A percentile compares a stretch with the other conserved stretches of the same genome.
phyloP scores from a whole-genome alignment of 2,797 vertebrate genomes.

The Chanos chanos region DNA sequence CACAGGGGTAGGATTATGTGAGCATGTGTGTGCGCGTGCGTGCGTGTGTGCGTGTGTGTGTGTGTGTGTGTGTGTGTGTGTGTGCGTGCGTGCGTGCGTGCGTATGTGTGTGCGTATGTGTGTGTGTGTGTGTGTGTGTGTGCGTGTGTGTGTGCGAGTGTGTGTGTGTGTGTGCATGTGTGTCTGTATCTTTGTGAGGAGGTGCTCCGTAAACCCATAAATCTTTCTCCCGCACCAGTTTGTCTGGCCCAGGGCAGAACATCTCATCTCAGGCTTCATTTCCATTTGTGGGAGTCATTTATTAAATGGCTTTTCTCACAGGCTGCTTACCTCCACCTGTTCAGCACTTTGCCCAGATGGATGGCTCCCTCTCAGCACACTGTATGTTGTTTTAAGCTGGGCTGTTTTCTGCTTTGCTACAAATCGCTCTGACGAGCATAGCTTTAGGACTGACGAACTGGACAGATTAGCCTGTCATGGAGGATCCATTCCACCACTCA shows the following conservation, averaged over 20 bases:
- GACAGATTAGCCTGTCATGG: constrained; percentile 19
- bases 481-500: constrained; percentile 11
- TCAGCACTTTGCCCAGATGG: constrained; percentile 39
- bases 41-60: too few species aligned
- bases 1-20: too few species aligned
- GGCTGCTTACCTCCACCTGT: constrained; percentile 66
- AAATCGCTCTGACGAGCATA: constrained; percentile 22
- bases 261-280: constrained; percentile 55
- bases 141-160: background rate
- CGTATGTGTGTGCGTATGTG: too few species aligned
- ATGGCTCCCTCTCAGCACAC: constrained; percentile 38
- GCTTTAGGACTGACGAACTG: constrained; percentile 1
- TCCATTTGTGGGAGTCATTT: constrained; percentile 62
- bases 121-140: background rate
- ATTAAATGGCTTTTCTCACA: constrained; percentile 64
- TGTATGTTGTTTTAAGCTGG: constrained; percentile 45
- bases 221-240: constrained; percentile 46
- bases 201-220: too few species aligned
- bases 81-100: too few species aligned
- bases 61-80: too few species aligned
- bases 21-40: too few species aligned
- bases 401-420: constrained; percentile 20
- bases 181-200: background rate
- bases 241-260: constrained; percentile 49
- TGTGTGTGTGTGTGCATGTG: background rate